Conservation (phyloP, 2,888 invertebrate genomes). For the Drosophila multiciliata region DNA sequence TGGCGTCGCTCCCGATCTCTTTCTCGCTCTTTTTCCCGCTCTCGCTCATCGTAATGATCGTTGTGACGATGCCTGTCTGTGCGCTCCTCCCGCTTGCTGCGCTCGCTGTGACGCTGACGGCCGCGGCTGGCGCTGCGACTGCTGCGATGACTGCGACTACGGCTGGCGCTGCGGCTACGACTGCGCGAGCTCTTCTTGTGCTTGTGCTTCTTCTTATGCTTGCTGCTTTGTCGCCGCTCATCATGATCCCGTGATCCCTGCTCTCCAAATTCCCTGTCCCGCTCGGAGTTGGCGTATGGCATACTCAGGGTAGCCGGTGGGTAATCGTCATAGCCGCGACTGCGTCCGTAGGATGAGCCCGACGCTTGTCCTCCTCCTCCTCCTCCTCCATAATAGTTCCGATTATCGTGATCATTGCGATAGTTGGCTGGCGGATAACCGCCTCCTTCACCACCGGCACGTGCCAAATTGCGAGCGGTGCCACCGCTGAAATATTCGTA, state of each 20-base stretch:
- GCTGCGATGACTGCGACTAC: slow-evolving; percentile 48
- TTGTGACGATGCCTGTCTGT: slow-evolving; percentile 54
- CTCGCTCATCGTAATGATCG: slow-evolving; percentile 57
- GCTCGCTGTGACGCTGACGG: slow-evolving; percentile 62
- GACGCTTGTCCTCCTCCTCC: slow-evolving; percentile 57
- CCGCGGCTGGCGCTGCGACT: slow-evolving; percentile 71
- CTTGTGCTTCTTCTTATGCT: slow-evolving; percentile 83
- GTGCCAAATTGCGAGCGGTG: slow-evolving; percentile 22
- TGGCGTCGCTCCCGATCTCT: slow-evolving; percentile 64
- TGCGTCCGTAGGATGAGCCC: slow-evolving; percentile 60
- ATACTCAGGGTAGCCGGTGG: slow-evolving; percentile 55
- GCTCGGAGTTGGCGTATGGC: slow-evolving; percentile 51
- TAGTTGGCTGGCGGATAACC: slow-evolving; percentile 62
- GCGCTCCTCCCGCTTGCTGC: slow-evolving; percentile 65
- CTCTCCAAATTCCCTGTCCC: slow-evolving; percentile 56
- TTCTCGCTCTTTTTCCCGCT: slow-evolving; percentile 29
- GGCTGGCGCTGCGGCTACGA: slow-evolving; percentile 77
- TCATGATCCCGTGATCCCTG: slow-evolving; percentile 11
- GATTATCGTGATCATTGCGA: slow-evolving; percentile 83
- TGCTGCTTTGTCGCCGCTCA: slow-evolving; percentile 75
- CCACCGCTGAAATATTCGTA: slow-evolving; percentile 66
- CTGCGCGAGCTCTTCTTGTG: slow-evolving; percentile 82
- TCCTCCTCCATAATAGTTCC: slow-evolving; percentile 62
- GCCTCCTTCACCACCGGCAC: slow-evolving; percentile 75
- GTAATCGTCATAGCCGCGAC: slow-evolving; percentile 70